A percentile compares a stretch with the other conserved stretches of the same genome.
Conservation (phyloP, 2,113 vertebrate genomes). For the Leiothrix lutea region DNA sequence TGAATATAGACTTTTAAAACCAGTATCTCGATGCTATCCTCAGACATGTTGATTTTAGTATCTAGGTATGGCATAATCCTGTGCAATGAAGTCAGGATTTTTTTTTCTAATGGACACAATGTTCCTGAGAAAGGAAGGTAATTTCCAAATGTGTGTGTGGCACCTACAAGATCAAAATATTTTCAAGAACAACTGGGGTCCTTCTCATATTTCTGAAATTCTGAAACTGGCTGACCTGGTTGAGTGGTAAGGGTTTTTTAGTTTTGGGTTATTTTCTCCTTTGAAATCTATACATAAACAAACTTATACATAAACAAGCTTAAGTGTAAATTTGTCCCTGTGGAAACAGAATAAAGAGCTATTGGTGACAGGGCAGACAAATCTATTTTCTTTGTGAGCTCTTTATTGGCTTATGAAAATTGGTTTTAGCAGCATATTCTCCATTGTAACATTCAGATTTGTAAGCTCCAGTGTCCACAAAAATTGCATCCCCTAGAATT, state of each 20-base stretch:
- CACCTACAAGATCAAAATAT: background rate
- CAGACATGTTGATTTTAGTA: background rate
- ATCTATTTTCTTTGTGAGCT: background rate
- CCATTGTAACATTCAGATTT: background rate
- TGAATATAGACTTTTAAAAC: background rate
- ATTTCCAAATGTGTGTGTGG: background rate
- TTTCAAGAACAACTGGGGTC: background rate
- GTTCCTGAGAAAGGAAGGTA: background rate
- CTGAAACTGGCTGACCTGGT: background rate
- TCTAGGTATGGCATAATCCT: background rate
- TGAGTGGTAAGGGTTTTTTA: rapidly evolving
- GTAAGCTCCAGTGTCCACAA: background rate
- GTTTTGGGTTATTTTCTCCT: background rate
- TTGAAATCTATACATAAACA: background rate
- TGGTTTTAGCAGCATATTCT: background rate
- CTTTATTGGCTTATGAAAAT: background rate
- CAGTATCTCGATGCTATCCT: background rate
- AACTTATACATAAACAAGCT: background rate
- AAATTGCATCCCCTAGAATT: background rate
- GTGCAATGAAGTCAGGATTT: background rate
- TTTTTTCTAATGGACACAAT: background rate
- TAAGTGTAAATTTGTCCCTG: background rate
- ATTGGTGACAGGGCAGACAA: background rate
- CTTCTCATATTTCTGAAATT: background rate
- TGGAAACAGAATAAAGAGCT: background rate